A percentile compares a stretch with the other conserved stretches of the same genome.
These are phyloP conservation scores for Platanista minor DNA, from an alignment of 2,113 vertebrate species.

Conservation along the genomic window DNA sequence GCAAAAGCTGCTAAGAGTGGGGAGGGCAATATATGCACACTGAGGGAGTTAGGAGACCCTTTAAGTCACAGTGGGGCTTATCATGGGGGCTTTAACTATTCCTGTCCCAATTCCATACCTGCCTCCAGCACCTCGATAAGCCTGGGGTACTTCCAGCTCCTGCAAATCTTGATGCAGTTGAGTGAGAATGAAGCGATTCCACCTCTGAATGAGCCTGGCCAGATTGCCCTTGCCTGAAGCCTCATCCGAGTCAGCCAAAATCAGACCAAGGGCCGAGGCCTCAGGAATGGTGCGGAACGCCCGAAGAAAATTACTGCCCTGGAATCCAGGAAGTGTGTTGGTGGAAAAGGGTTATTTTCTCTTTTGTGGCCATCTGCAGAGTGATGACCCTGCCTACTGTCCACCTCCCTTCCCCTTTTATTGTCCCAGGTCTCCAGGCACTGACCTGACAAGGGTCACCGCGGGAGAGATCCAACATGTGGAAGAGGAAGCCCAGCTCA, in stretches of 20 bases:
- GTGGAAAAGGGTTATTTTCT: not conserved
- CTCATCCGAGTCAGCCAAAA: constrained; percentile 96
- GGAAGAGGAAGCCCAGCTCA: constrained; percentile 97
- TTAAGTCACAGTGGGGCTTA: not conserved
- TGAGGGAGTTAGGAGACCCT: not conserved
- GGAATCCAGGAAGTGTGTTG: constrained; percentile 37
- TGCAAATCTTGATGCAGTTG: constrained; percentile 98
- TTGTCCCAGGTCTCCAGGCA: not conserved
- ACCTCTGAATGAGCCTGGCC: constrained; percentile 95
- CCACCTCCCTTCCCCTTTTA: not conserved
- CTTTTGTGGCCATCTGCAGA: not conserved
- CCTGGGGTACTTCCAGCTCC: constrained; percentile 96
- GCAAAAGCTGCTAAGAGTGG: constrained; percentile 83
- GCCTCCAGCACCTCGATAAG: constrained; percentile 91
- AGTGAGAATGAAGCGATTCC: constrained; percentile 98
- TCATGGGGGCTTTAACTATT: not conserved
- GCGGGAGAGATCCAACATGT: constrained; percentile 96
- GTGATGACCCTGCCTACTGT: not conserved
- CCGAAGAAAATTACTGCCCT: constrained; percentile 95
- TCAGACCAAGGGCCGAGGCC: constrained; percentile 94
- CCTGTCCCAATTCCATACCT: constrained; percentile 77
- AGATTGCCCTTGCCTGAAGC: constrained; percentile 94
- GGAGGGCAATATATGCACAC: not conserved
- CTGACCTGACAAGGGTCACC: constrained; percentile 96
- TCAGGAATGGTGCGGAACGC: constrained; percentile 98